phyloP scores from a whole-genome alignment of 2,113 vertebrate species.

The Bungarus multicinctus region DNA sequence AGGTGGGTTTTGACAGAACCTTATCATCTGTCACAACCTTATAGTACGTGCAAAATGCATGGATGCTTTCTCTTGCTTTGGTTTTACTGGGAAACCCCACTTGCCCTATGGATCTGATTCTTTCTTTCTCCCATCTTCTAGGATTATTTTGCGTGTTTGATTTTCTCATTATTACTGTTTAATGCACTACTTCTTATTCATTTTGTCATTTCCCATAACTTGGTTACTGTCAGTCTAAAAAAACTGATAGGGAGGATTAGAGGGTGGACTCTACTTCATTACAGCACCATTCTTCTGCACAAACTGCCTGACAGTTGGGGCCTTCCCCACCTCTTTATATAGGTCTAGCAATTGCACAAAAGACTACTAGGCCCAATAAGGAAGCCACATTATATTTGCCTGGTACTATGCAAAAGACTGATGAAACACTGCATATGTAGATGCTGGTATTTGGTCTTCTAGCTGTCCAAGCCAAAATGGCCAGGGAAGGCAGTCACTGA shows the following conservation, averaged over 20 bases:
- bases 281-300: not conserved
- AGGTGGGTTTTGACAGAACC: not conserved
- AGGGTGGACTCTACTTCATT: not conserved
- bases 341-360: not conserved
- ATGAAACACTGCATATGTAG: not conserved
- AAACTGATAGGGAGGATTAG: not conserved
- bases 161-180: not conserved
- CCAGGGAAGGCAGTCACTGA: not conserved
- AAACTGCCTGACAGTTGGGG: not conserved
- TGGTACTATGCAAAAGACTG: not conserved
- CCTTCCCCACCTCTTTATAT: too few relatives aligned
- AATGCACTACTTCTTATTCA: not conserved
- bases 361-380: not conserved
- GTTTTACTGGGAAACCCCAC: not conserved
- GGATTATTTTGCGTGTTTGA: not conserved
- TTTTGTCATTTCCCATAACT: not conserved
- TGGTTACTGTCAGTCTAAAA: not conserved
- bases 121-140: not conserved
- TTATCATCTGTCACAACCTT: not conserved
- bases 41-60: not conserved
- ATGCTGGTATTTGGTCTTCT: not conserved
- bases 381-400: not conserved
- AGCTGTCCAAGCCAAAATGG: not conserved
- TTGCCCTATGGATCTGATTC: not conserved
- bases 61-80: not conserved